These are phyloP conservation scores for Pollenia griseotomentosa DNA, from an alignment of 2,888 invertebrate genomes.

Conservation along the genomic window DNA sequence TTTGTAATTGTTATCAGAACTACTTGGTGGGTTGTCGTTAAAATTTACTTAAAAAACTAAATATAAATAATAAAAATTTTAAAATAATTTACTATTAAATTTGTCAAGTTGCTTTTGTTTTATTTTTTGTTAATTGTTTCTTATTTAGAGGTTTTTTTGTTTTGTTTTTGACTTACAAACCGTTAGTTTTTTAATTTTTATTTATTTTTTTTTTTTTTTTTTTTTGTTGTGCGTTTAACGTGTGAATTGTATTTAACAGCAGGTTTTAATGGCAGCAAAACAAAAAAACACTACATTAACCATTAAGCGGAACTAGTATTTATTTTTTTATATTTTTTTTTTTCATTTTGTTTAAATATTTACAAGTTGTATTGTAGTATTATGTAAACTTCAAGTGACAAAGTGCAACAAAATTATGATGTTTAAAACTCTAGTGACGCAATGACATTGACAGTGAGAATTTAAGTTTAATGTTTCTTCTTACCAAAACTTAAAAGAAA, in stretches of 20 bases:
- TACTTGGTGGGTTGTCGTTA: background rate
- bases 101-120: slow-evolving; percentile 55
- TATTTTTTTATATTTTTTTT: background rate
- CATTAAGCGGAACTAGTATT: slow-evolving; percentile 64
- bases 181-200: slow-evolving; percentile 51
- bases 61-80: slow-evolving; percentile 13
- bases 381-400: slow-evolving; percentile 55
- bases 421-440: slow-evolving; percentile 30
- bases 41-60: background rate
- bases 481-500: background rate
- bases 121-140: slow-evolving; percentile 45
- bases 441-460: slow-evolving; percentile 68
- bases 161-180: slow-evolving; percentile 14
- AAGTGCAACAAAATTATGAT: slow-evolving; percentile 34
- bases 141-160: slow-evolving; percentile 42
- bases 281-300: slow-evolving; percentile 20
- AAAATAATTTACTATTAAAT: slow-evolving; percentile 54
- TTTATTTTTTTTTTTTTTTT: background rate
- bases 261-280: slow-evolving; percentile 31
- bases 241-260: slow-evolving; percentile 55
- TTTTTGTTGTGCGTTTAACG: slow-evolving; percentile 20
- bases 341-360: slow-evolving; percentile 18
- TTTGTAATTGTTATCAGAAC: background rate
- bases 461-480: slow-evolving; percentile 37
- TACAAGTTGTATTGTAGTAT: slow-evolving; percentile 28